phyloP scores from a whole-genome alignment of 2,113 vertebrate genomes.

The Epinephelus cyanopodus region DNA sequence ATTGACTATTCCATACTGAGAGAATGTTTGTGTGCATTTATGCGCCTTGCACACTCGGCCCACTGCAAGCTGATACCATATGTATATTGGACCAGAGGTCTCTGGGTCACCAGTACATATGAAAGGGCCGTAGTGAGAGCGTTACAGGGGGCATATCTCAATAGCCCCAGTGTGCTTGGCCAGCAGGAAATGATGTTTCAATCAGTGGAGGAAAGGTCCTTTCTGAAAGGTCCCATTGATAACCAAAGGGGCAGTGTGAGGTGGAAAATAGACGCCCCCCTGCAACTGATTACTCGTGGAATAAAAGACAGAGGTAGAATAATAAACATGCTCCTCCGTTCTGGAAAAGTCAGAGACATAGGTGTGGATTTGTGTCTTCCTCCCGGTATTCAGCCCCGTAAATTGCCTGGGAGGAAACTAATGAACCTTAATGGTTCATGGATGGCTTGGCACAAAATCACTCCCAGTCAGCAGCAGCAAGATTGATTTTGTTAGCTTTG shows the following conservation, averaged over 20 bases:
- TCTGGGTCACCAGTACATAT: slow-evolving; percentile 83
- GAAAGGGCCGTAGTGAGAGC: slow-evolving; percentile 83
- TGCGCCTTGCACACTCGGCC: slow-evolving; percentile 1
- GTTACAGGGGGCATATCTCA: slow-evolving; percentile 80
- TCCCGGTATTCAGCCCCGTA: slow-evolving; percentile 17
- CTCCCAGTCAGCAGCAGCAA: slow-evolving; percentile 33
- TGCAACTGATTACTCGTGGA: slow-evolving; percentile 75
- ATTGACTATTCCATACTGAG: slow-evolving; percentile 25
- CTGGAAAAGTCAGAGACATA: slow-evolving; percentile 1
- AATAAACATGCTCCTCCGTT: slow-evolving; percentile 51
- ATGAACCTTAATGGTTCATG: slow-evolving; percentile 62
- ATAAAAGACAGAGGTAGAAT: slow-evolving; percentile 45
- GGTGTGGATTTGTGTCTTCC: slow-evolving; percentile 30
- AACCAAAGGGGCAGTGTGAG: slow-evolving; percentile 82
- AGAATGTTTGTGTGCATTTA: slow-evolving; percentile 52
- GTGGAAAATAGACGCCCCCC: slow-evolving; percentile 79
- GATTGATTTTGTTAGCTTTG: slow-evolving; percentile 64
- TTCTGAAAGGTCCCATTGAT: slow-evolving; percentile 94
- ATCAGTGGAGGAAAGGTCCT: slow-evolving; percentile 81
- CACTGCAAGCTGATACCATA: slow-evolving; percentile 62
- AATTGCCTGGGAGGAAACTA: slow-evolving; percentile 48
- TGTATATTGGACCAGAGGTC: slow-evolving; percentile 70
- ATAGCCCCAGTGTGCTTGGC: slow-evolving; percentile 89
- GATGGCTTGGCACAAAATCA: slow-evolving; percentile 53
- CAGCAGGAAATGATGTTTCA: slow-evolving; percentile 90